Evolutionary conservation across 1,140 invertebrate genomes (phyloP), one percentile per base, ranked within the genome.

Genomic region (Adoxophyes honmai): DNA sequence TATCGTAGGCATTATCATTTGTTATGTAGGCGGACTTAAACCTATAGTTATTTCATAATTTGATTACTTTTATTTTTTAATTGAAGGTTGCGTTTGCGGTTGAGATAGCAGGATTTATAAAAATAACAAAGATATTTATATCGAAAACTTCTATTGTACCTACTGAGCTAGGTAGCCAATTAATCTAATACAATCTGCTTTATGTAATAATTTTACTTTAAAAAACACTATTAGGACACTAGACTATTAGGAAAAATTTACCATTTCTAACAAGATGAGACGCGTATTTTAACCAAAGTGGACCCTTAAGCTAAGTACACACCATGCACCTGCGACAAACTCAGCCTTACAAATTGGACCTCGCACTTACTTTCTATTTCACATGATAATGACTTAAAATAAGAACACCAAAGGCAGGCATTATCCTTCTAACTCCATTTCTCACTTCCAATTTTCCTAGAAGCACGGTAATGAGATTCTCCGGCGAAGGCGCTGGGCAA

Each of bases 391-490:
- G 70, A 76, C 63, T 63, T 65, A 52, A 33, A 76, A 78, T 75
- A 81, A 81, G 70, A 74, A 70, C 66, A 62, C 60, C 68, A 61
- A 55, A 66, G 61, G 63, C 63, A 64, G 71, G 58, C 69, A 70
- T 64, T 75, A 83, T 83, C 71, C 81, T 83, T 82, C 83, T 76
- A 78, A 78, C 73, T 70, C 70, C 69, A 70, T 81, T 87, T 85
- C 81, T 84, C 84, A 88, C 85, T 81, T 81, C 68, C 71, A 83
- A 75, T 83, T 78, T 88, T 88, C 85, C 64, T 44, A 79, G 85
- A 88, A 88, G 60, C 63, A 56, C 68, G 61, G 81, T 87, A 87
- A 87, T 87, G 82, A 86, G 81, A 75, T 77, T 82, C 81, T 77
- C 70, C 79, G 77, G 34, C 68, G 66, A 65, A 75, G 76, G 76